Base-by-base conservation (phyloP, 1,140 invertebrate species). In the Zaprionus tsacasi region DNA sequence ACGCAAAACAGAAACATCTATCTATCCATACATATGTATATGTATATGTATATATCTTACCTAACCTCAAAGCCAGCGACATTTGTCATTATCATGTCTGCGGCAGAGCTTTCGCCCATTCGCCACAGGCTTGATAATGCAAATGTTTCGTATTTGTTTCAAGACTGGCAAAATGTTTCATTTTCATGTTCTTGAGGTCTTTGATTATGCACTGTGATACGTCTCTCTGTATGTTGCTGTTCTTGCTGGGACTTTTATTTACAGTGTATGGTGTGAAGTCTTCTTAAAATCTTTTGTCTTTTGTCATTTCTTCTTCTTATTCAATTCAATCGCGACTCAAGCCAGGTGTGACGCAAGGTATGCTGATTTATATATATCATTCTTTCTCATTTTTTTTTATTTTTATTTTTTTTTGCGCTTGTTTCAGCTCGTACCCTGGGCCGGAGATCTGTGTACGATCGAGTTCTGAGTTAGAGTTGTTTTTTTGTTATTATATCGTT, bases 291-390 rank as follows among this genome's bases (percentile, higher is more conserved):
- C 63, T 60, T 70, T 68, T 72, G 69, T 74, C 17, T 15, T 36
- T 13, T 64, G 43, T 64, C 21, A 10, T n/a, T 54, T 67, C 15
- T 35, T 55, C 43, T 50, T 64, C 35, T 45, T 78, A 89, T 88
- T 89, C 81, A 90, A 90, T 89, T 90, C 85, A 89, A 89, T 89
- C 85, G 85, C 85, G 85, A 89, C 81, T 89, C 85, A 89, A 89
- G 86, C 85, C 85, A 89, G 86, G 85, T 89, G 85, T 89, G 85
- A 82, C 85, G 85, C 85, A 86, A 87, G 85, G 85, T 86, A 89
- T 89, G 85, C 85, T 90, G 81, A 55, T 86, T 82, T 79, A 40
- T 43, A 55, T 57, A 21, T 25, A 61, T 61, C 36, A 2, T 60
- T 57, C 40, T 69, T 67, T 76, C 33, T 60, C 13, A 11, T 48